Base-by-base conservation (phyloP, 2,113 vertebrate genomes). In the Sceloporus undulatus region DNA sequence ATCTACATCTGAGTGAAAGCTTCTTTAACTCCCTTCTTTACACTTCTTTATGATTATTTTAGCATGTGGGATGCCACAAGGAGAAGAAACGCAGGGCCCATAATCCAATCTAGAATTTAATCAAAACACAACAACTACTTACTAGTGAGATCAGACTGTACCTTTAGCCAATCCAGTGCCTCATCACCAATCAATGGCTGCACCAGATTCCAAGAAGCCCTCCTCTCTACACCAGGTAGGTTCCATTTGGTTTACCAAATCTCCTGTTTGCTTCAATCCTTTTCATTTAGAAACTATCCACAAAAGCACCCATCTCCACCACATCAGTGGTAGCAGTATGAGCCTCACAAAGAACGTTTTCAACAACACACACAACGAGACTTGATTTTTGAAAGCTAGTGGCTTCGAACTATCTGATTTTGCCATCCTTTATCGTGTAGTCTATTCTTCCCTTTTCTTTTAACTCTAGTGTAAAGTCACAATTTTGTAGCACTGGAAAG, bases 141-240 rank as follows among this genome's bases (percentile, higher is more conserved):
- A 48, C 29, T 54, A 19, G 70, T 5, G 71, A 16, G 29, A 59
- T 74, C 68, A 84, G 71, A 23, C 38, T 38, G 38, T 75, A 79
- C 16, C 38, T 54, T 42, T 48, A 40, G 27, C 18, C 75, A 48
- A 52, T 29, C 48, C 73, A 48, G 48, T 74, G 7, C 7, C 7
- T 7, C 7, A 7, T 48, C 48, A 5, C 48, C 48, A 48, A 48
- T 7, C n/a, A 48, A 7, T 48, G 19, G 27, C n/a, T 2, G 4
- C n/a, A 7, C 13, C 27, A 21, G 54, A 76, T 76, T 23, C 73
- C 65, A 13, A 13, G 34, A 85, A 86, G 48, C 5, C 8, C 19
- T 38, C 25, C 19, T 52, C 9, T 81, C 56, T 66, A 65, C n/a
- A 82, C 62, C n/a, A 65, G 19, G 25, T 79, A 92, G 85, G n/a